A percentile compares a stretch with the other conserved stretches of the same genome.
These are phyloP conservation scores for Cricetomys ansorgei DNA, from an alignment of 2,113 vertebrate species.

Conservation along the genomic window DNA sequence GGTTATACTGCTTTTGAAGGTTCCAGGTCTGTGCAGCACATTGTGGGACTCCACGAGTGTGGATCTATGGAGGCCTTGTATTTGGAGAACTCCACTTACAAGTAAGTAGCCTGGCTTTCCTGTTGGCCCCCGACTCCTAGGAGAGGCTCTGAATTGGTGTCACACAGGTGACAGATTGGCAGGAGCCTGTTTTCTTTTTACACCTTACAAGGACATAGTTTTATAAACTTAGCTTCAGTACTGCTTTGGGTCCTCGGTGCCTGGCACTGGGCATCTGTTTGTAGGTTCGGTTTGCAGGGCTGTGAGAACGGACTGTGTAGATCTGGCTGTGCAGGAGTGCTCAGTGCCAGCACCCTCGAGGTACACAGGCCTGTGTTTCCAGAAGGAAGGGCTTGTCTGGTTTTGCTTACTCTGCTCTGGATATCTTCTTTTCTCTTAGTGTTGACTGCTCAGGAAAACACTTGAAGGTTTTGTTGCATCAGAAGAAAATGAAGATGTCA, in stretches of 20 bases:
- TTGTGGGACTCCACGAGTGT: neutral
- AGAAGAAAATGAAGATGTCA: neutral
- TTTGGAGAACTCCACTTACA: constrained; percentile 43
- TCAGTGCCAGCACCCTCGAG: neutral
- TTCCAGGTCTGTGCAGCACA: constrained; percentile 38
- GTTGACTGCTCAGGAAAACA: neutral
- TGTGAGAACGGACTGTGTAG: neutral
- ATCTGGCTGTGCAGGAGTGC: neutral
- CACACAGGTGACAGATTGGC: neutral
- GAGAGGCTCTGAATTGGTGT: neutral
- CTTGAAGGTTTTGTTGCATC: neutral
- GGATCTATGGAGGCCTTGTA: constrained; percentile 43
- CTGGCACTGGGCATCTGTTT: neutral
- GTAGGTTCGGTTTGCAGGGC: neutral
- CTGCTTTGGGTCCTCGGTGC: neutral
- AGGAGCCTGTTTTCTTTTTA: neutral
- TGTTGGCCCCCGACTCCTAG: neutral
- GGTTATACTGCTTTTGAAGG: constrained; percentile 29
- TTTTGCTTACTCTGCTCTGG: neutral
- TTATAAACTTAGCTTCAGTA: neutral
- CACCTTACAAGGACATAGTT: neutral
- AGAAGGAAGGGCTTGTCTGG: neutral
- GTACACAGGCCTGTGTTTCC: neutral
- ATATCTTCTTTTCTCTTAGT: neutral
- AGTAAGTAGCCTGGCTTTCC: constrained; percentile 57